Conservation (phyloP, 2,797 vertebrate species). For the Crypturellus tataupa region DNA sequence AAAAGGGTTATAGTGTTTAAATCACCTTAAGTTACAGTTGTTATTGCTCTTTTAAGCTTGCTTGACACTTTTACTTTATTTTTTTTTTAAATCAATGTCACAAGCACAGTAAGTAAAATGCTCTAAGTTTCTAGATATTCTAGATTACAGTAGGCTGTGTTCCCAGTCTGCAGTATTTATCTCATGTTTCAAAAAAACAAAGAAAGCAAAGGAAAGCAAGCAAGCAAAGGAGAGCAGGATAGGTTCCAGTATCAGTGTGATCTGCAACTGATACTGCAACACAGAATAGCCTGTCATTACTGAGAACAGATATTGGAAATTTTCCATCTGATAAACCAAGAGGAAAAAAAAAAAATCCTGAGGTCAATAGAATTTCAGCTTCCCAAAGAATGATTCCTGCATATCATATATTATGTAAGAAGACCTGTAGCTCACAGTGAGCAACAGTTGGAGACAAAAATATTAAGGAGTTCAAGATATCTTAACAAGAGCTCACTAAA, state of each 20-base stretch:
- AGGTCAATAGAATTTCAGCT: neutral
- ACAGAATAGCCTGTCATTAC: neutral
- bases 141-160: neutral
- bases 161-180: neutral
- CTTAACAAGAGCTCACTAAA: neutral
- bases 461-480: neutral
- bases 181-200: neutral
- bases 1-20: neutral
- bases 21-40: neutral
- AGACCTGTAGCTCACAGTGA: neutral
- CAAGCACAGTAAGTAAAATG: neutral
- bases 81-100: neutral
- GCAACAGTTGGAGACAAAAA: neutral
- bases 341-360: accelerated
- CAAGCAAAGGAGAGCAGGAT: too few species aligned
- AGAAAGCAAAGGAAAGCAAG: too few species aligned
- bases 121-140: neutral
- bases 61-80: neutral
- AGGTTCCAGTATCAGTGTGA: too few species aligned
- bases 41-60: neutral
- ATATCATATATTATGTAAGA: neutral
- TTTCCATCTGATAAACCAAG: neutral
- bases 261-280: neutral
- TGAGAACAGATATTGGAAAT: neutral
- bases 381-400: neutral